These are phyloP conservation scores for Penaeus indicus DNA, from an alignment of 1,140 invertebrate genomes.

Conservation along the genomic window DNA sequence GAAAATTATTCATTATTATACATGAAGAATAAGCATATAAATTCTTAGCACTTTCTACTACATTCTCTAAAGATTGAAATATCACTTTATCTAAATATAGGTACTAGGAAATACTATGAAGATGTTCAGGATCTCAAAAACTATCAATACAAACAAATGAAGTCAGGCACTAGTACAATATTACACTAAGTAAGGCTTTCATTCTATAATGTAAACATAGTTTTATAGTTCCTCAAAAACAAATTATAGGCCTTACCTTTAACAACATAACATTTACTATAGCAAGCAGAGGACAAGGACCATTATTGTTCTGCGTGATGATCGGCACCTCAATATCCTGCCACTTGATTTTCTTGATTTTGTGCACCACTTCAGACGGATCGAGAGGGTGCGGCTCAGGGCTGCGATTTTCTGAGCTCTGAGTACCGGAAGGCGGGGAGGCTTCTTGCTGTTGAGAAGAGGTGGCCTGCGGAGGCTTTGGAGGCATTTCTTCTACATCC, in stretches of 20 bases:
- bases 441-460: constrained; percentile 21
- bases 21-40: too few species aligned
- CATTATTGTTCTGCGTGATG: constrained; percentile 77
- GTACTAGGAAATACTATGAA: too few species aligned
- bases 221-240: too few species aligned
- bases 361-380: constrained; percentile 69
- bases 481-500: constrained; percentile 42
- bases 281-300: constrained; percentile 76
- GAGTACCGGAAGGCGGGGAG: not conserved
- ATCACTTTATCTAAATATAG: too few species aligned
- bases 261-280: constrained; percentile 76
- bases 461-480: constrained; percentile 35
- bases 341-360: constrained; percentile 74
- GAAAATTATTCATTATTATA: too few species aligned
- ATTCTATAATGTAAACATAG: too few species aligned
- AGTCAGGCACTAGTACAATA: too few species aligned
- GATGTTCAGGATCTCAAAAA: too few species aligned
- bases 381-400: constrained; percentile 44
- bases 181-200: too few species aligned
- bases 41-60: too few species aligned
- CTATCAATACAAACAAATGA: too few species aligned
- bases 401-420: constrained; percentile 24
- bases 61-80: too few species aligned
- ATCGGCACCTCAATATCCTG: constrained; percentile 72
- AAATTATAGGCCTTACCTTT: constrained; percentile 66